Conservation (phyloP, 2,113 vertebrate genomes). For the Spheniscus mendiculus region DNA sequence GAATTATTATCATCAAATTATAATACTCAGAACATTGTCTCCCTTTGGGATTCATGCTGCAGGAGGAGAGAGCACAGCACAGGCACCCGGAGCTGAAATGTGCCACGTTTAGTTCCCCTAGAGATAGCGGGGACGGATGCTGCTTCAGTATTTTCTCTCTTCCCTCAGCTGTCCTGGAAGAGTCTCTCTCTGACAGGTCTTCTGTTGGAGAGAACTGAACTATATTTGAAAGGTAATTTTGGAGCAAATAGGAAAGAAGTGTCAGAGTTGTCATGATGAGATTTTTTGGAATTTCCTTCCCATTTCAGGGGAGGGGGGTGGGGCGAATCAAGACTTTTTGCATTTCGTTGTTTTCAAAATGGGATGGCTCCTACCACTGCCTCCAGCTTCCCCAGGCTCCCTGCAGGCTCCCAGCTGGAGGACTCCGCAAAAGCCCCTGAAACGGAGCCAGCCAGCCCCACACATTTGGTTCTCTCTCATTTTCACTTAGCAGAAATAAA, state of each 20-base stretch:
- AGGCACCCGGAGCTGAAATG: neutral
- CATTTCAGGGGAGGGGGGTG: neutral
- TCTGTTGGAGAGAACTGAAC: neutral
- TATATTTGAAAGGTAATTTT: slow-evolving; percentile 40
- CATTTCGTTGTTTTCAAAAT: neutral
- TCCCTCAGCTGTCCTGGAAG: slow-evolving; percentile 19
- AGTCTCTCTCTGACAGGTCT: slow-evolving; percentile 32
- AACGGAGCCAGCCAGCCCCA: accelerated
- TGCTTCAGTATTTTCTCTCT: neutral
- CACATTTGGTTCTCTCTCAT: neutral
- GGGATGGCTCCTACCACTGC: accelerated
- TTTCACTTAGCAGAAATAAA: neutral
- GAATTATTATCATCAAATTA: slow-evolving; percentile 69
- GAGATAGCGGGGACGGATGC: neutral
- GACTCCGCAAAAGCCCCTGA: accelerated
- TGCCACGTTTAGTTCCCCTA: neutral
- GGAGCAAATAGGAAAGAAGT: slow-evolving; percentile 35
- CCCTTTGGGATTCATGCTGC: slow-evolving; percentile 53
- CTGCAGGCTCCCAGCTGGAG: neutral
- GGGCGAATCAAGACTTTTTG: neutral
- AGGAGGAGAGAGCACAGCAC: neutral
- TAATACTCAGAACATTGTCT: slow-evolving; percentile 54
- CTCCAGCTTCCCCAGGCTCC: neutral
- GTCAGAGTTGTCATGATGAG: neutral
- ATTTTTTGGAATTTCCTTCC: slow-evolving; percentile 37